Percentiles rank a stretch among this genome's conserved stretches.
Evolutionary conservation across 2,113 vertebrate genomes (phyloP).

Genomic region (Brevimyrus niger): DNA sequence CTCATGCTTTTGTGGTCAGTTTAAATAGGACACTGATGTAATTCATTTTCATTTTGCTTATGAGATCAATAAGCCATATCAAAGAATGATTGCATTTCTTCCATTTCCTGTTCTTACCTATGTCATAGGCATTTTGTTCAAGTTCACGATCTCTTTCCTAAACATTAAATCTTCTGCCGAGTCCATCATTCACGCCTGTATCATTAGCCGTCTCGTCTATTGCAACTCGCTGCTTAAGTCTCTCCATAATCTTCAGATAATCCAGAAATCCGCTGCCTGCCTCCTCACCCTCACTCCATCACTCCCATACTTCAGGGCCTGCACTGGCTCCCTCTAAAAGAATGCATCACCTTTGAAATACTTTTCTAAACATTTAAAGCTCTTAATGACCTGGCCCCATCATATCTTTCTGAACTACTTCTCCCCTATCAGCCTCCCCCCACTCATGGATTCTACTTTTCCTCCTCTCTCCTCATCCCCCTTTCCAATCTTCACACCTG

Average conservation of each 20-base stretch:
- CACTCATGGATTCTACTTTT: background rate
- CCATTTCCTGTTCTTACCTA: background rate
- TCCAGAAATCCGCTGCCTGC: background rate
- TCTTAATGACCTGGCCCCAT: background rate
- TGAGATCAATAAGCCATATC: background rate
- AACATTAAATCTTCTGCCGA: background rate
- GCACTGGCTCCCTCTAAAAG: background rate
- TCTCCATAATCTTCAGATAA: background rate
- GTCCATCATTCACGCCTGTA: background rate
- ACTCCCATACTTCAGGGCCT: background rate
- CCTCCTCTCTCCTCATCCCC: background rate
- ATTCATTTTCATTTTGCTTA: background rate
- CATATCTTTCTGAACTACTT: background rate
- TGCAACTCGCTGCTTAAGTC: background rate
- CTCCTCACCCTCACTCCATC: background rate
- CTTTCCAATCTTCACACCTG: background rate
- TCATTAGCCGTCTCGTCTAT: background rate
- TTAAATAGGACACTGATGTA: background rate
- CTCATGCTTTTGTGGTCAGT: background rate
- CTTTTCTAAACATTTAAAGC: background rate
- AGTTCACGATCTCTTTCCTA: background rate
- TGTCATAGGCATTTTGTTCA: background rate
- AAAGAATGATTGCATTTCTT: background rate
- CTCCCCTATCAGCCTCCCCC: background rate
- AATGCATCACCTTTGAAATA: background rate